Percentiles rank a stretch among this genome's conserved stretches.
These are phyloP conservation scores for Passerculus sandwichensis DNA, from an alignment of 2,797 vertebrate species.

Conservation along the genomic window DNA sequence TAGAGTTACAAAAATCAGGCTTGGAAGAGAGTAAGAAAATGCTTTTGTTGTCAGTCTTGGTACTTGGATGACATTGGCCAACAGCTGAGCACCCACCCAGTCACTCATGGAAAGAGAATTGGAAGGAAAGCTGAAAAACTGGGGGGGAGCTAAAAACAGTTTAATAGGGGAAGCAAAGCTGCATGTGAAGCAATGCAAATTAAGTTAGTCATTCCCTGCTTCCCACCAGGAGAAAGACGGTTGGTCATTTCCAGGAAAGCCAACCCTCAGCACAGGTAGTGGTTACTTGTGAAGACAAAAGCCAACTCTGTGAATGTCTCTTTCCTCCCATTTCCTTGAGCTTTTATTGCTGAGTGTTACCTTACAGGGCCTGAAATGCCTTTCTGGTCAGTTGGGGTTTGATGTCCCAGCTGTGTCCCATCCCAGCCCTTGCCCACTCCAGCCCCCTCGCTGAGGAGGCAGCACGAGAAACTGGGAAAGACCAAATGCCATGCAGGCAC, in stretches of 20 bases:
- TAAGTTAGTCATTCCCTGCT: background rate
- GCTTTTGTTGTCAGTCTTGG: background rate
- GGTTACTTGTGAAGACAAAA: background rate
- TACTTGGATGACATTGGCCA: background rate
- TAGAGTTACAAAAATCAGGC: background rate
- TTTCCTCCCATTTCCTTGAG: background rate
- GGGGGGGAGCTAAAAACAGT: background rate
- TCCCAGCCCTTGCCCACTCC: background rate
- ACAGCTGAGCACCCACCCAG: background rate
- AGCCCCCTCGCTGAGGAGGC: background rate
- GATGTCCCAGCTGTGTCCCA: background rate
- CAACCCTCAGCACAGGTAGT: rapidly evolving
- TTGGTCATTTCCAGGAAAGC: background rate
- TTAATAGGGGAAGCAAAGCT: background rate
- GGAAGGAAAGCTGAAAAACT: background rate
- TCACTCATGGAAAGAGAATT: background rate
- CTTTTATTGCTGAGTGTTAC: background rate
- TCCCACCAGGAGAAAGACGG: background rate
- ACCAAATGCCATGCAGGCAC: background rate
- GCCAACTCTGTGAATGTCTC: background rate
- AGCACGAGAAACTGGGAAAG: background rate
- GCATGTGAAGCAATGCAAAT: background rate
- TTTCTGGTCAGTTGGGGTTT: background rate
- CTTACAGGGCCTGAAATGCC: background rate
- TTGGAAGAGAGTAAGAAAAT: background rate